A percentile compares a stretch with the other conserved stretches of the same genome.
These are phyloP conservation scores for Grammomys dolichurus DNA, from an alignment of 2,113 vertebrate genomes.

Conservation along the genomic window DNA sequence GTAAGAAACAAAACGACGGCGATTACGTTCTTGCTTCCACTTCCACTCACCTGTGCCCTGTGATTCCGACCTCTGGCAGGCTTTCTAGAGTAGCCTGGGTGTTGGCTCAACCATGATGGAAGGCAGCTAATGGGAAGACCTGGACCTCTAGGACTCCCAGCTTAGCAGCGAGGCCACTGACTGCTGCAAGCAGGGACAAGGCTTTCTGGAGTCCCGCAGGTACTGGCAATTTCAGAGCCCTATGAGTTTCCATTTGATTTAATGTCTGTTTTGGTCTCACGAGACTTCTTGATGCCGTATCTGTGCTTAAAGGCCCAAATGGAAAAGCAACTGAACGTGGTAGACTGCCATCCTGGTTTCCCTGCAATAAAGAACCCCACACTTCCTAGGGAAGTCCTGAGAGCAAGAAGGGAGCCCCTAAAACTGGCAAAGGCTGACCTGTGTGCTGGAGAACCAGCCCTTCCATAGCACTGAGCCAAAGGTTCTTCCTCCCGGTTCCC, in stretches of 20 bases:
- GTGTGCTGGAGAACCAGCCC: background rate
- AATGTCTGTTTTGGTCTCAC: background rate
- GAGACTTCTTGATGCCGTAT: background rate
- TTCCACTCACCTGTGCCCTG: background rate
- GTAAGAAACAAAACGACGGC: background rate
- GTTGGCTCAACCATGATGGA: background rate
- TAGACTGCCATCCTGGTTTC: background rate
- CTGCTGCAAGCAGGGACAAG: background rate
- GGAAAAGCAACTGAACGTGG: background rate
- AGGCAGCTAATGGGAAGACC: background rate
- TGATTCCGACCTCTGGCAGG: rapidly evolving
- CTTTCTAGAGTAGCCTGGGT: background rate
- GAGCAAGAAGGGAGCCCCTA: background rate
- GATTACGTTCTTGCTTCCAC: background rate
- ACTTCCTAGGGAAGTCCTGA: background rate
- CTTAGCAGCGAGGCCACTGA: background rate
- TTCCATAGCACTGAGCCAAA: background rate
- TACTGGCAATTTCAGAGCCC: background rate
- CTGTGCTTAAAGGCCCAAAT: background rate
- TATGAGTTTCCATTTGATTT: background rate
- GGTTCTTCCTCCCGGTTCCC: background rate
- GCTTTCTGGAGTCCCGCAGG: background rate
- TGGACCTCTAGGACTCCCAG: background rate
- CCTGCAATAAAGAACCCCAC: background rate
- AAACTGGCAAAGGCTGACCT: background rate